A percentile compares a stretch with the other conserved stretches of the same genome.
Conservation (phyloP, 2,797 vertebrate genomes). For the Sebastes alutus region DNA sequence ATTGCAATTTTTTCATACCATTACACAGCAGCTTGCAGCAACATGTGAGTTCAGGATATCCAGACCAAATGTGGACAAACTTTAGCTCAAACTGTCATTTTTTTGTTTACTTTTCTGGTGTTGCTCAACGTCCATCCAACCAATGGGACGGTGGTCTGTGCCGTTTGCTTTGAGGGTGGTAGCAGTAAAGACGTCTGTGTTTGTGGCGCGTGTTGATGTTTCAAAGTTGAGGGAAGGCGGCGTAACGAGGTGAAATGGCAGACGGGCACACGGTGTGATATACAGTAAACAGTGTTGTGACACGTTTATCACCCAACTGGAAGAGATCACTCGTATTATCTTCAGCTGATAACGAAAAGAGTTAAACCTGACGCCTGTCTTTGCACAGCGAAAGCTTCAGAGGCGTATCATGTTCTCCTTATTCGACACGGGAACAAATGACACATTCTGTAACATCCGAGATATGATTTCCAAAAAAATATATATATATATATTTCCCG, state of each 20-base stretch:
- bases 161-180: neutral
- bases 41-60: constrained; percentile 28
- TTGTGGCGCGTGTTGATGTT: neutral
- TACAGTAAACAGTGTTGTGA: constrained; percentile 21
- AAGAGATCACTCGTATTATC: constrained; percentile 25
- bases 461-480: neutral
- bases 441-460: neutral
- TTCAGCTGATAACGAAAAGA: constrained; percentile 23
- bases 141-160: neutral
- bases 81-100: neutral
- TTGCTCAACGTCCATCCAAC: constrained; percentile 1
- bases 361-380: neutral
- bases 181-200: neutral
- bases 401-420: neutral
- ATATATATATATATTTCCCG: neutral
- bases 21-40: constrained; percentile 46
- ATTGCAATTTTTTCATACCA: constrained; percentile 36
- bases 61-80: constrained; percentile 30
- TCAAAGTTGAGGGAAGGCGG: neutral
- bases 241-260: constrained; percentile 10
- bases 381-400: neutral
- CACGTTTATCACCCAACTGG: neutral
- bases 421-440: neutral
- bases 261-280: constrained; percentile 5
- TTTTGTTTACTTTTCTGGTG: constrained; percentile 10